phyloP scores from a whole-genome alignment of 1,140 invertebrate species.

The Sinonovacula constricta region DNA sequence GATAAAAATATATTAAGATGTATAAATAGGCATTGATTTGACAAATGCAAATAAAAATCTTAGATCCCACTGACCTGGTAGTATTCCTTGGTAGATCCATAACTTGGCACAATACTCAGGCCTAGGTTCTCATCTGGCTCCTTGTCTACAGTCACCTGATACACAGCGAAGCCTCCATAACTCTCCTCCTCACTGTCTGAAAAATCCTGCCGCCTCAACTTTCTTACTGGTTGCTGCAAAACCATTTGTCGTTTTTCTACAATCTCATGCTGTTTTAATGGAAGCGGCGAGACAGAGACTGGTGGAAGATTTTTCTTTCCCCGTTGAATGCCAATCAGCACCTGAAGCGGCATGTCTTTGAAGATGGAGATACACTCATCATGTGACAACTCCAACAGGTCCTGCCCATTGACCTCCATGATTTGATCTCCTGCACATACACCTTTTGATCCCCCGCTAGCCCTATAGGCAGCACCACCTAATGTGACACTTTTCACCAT shows the following conservation, averaged over 20 bases:
- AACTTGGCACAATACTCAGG: conserved; percentile 74
- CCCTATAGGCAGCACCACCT: conserved; percentile 92
- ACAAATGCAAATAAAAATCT: too few species aligned
- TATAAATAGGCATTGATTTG: too few species aligned
- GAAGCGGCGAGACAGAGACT: conserved; percentile 38
- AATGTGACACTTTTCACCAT: conserved; percentile 93
- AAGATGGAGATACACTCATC: conserved; percentile 89
- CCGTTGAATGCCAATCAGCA: conserved; percentile 62
- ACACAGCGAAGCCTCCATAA: conserved; percentile 59
- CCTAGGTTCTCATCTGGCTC: conserved; percentile 66
- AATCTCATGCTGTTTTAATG: neutral
- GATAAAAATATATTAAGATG: too few species aligned
- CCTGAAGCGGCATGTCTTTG: conserved; percentile 70
- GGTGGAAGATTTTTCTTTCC: conserved; percentile 41
- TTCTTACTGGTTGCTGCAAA: conserved; percentile 6
- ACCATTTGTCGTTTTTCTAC: neutral
- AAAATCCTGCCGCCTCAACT: conserved; percentile 17
- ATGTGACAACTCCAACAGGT: conserved; percentile 88
- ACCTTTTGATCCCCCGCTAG: conserved; percentile 82
- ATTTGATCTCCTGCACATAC: conserved; percentile 91
- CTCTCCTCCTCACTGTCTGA: conserved; percentile 61
- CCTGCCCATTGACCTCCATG: conserved; percentile 87
- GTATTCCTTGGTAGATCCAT: conserved; percentile 71
- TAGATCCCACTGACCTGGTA: conserved; percentile 75
- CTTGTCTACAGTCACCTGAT: conserved; percentile 60